Evolutionary conservation across 2,888 invertebrate species (phyloP), one percentile per base, ranked within the genome.

Genomic region (Pristionchus arcanus): DNA sequence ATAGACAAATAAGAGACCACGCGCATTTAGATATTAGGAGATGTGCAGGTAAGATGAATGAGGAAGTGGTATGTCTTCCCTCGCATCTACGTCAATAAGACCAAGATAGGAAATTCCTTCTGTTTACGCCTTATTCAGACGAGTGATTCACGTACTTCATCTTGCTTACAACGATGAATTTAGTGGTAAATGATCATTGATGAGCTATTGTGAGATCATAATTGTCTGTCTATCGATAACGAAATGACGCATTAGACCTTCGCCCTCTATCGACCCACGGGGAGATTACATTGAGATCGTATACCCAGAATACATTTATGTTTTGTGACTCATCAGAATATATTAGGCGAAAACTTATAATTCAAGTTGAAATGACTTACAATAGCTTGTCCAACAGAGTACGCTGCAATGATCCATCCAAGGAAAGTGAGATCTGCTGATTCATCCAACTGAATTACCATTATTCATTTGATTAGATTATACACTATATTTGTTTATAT

Each of bases 321-420:
- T 71, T 21, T 59, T n/a, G 34, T 71, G 71, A 31, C 28, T 7
- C 28, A 71, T 71, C 42, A 9, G 4, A 42, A 3, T 71, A 7
- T 71, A 31, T 71, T 31, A 71, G 34, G 71, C 71, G 71, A 71
- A 31, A 68, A 25, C 59, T 68, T 34, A 31, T 68, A 16, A 63
- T 77, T 74, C n/a, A 77, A 49, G 4, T 1, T 85, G 21, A 28
- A 53, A 42, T 28, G 37, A 42, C 91, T 90, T n/a, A 90, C 90
- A 34, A 92, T 84, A 0, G 91, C 91, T 49, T 92, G 92, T 49
- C 92, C 92, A 28, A 92, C 89, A 34, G 90, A 91, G 85, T 91
- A 92, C 77, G 91, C 90, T 21, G 92, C 92, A 15, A 92, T 87
- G 74, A 92, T 91, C 74, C 90, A 90, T 31, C 92, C 92, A 87